Conservation (phyloP, 2,797 vertebrate species). For the Notamacropus eugenii region DNA sequence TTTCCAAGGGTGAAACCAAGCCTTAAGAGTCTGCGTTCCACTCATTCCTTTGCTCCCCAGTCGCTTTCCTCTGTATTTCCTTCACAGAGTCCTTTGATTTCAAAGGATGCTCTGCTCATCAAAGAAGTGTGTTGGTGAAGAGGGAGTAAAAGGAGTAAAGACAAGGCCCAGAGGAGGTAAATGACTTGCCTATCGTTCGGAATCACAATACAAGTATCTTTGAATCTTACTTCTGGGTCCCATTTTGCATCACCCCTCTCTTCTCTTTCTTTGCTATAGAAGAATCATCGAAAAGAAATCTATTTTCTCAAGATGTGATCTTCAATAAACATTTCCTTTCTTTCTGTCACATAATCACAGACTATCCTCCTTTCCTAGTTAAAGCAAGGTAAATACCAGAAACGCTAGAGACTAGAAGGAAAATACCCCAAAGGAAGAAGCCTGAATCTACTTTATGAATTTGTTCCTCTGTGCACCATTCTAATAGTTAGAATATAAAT, state of each 20-base stretch:
- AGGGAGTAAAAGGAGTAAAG: not conserved
- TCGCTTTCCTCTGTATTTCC: fast-evolving
- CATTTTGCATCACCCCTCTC: fast-evolving
- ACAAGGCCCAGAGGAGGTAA: fast-evolving
- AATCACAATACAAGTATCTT: not conserved
- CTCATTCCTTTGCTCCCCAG: fast-evolving
- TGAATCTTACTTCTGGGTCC: too few species aligned
- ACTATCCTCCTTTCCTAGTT: not conserved
- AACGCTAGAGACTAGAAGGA: not conserved
- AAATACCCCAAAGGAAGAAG: not conserved
- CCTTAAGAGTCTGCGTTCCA: fast-evolving
- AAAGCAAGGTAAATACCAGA: not conserved
- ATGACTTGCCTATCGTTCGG: not conserved
- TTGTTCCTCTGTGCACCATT: not conserved
- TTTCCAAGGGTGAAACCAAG: not conserved
- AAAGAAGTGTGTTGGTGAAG: not conserved
- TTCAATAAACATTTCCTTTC: not conserved
- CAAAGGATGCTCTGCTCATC: not conserved
- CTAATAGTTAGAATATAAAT: constrained; percentile 26
- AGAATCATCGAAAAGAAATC: not conserved
- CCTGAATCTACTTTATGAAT: not conserved
- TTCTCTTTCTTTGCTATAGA: not conserved
- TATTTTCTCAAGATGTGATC: not conserved
- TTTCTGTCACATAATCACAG: not conserved
- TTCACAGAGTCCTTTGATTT: not conserved